These are phyloP conservation scores for Blastobasis lacticolella DNA, from an alignment of 2,888 invertebrate genomes.

Conservation along the genomic window DNA sequence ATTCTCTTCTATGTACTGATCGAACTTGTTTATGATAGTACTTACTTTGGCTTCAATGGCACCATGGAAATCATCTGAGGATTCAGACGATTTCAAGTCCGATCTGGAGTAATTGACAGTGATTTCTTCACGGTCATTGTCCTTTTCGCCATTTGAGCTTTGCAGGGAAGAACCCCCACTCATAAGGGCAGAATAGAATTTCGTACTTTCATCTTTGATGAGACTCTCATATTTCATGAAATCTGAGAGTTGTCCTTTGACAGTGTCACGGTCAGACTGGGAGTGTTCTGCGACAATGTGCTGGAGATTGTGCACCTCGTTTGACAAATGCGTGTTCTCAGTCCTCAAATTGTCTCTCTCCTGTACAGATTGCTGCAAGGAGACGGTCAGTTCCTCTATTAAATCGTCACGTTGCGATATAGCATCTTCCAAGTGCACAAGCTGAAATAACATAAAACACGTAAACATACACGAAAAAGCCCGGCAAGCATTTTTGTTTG, in stretches of 20 bases:
- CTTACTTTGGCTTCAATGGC: conserved; percentile 53
- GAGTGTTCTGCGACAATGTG: conserved; percentile 45
- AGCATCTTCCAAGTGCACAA: conserved; percentile 82
- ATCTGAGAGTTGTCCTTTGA: conserved; percentile 61
- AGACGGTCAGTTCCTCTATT: conserved; percentile 81
- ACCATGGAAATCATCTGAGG: conserved; percentile 51
- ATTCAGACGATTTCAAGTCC: conserved; percentile 47
- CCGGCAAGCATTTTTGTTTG: background rate
- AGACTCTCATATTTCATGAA: conserved; percentile 60
- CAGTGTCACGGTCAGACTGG: conserved; percentile 49
- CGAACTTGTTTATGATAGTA: conserved; percentile 44
- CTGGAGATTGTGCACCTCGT: conserved; percentile 72
- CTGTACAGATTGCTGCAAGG: conserved; percentile 78
- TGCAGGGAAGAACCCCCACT: conserved; percentile 52
- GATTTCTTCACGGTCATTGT: conserved; percentile 67
- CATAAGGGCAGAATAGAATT: conserved; percentile 59
- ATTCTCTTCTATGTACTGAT: conserved; percentile 55
- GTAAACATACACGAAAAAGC: conserved; percentile 2
- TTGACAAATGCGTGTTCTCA: conserved; percentile 76
- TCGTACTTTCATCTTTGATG: conserved; percentile 59
- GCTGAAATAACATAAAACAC: conserved; percentile 56
- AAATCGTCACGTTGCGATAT: conserved; percentile 79
- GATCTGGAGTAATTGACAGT: conserved; percentile 59
- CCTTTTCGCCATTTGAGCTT: conserved; percentile 62
- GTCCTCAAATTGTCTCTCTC: conserved; percentile 75